Evolutionary conservation across 2,888 invertebrate species (phyloP).

Genomic region (Tenodera sinensis): DNA sequence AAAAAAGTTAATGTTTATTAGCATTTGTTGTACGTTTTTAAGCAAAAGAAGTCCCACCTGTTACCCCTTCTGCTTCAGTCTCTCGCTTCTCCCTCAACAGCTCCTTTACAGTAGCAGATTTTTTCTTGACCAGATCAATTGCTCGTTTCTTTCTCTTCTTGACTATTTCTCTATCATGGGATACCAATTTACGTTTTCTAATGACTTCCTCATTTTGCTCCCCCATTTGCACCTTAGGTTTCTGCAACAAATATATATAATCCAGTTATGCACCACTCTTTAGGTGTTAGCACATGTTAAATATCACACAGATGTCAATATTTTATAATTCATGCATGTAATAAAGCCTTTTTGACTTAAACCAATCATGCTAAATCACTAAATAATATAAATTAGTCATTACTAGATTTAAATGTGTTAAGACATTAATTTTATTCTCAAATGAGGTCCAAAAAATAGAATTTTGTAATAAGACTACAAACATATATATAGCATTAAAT

Average conservation of each 20-base stretch:
- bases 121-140: conserved; percentile 33
- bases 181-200: conserved; percentile 27
- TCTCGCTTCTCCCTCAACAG: conserved; percentile 37
- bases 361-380: too few relatives aligned
- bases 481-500: too few relatives aligned
- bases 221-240: conserved; percentile 17
- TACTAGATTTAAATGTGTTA: too few relatives aligned
- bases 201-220: conserved; percentile 9
- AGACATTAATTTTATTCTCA: too few relatives aligned
- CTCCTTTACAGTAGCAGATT: conserved; percentile 36
- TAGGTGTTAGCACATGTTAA: background rate
- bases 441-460: too few relatives aligned
- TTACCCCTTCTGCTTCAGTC: conserved; percentile 2
- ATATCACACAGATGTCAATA: background rate
- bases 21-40: too few relatives aligned
- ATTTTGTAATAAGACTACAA: too few relatives aligned
- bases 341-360: too few relatives aligned
- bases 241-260: conserved; percentile 14
- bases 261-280: background rate
- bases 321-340: background rate
- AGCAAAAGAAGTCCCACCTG: background rate
- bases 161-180: conserved; percentile 34
- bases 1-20: too few relatives aligned
- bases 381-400: too few relatives aligned
- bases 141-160: conserved; percentile 37